Evolutionary conservation across 2,113 vertebrate genomes (phyloP), one percentile per base, ranked within the genome.

Genomic region (Macrotus californicus): DNA sequence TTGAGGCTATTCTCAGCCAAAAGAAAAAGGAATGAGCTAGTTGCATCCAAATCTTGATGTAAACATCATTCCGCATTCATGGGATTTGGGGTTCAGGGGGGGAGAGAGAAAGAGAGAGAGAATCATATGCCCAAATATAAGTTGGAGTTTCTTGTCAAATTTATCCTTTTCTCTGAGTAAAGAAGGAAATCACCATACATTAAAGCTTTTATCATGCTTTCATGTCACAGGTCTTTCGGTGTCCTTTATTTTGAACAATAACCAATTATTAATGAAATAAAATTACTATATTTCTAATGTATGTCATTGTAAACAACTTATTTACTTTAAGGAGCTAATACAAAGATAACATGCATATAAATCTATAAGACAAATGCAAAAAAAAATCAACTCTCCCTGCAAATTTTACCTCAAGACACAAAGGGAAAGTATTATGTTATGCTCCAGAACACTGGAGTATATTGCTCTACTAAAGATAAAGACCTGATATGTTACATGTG

Each of bases 241-340:
- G 19, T 46, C 19, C 29, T 90, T 89, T 80, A 84, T 73, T 94
- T 88, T 93, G 52, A 93, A 87, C 59, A 94, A 50, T 56, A 91
- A 64, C 43, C 21, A 54, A 77, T 18, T 59, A 34, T 39, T 52
- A 94, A 73, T 91, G n/a, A 31, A 77, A 19, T 93, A 46, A 64
- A 79, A n/a, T n/a, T n/a, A n/a, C n/a, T n/a, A n/a, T n/a, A n/a
- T n/a, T n/a, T n/a, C n/a, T n/a, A n/a, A n/a, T n/a, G n/a, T n/a
- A 82, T 70, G 69, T 64, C 5, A 67, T 66, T 89, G n/a, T 64
- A 81, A 80, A 84, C 67, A 92, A 16, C 67, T 67, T 80, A 52
- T 31, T 94, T 94, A 92, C 48, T 92, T 46, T 76, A 72, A 84
- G 31, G 67, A 79, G 48, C 69, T 67, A 56, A 59, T 69, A 70